A percentile compares a stretch with the other conserved stretches of the same genome.
Conservation (phyloP, 37 sponge, comb jelly and placozoan genomes). For the Eunapius fragilis region DNA sequence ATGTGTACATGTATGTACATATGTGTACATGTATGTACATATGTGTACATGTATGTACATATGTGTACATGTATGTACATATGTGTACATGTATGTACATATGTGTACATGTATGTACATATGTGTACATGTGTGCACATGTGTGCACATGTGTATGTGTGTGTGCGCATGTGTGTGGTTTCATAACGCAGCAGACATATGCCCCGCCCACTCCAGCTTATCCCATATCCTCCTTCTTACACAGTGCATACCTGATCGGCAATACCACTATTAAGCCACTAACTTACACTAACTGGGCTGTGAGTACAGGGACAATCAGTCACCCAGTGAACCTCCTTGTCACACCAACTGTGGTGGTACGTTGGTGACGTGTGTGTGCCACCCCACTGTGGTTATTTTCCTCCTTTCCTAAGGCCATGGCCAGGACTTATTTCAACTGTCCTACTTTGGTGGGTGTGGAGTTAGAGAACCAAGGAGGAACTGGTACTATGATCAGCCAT, state of each 20-base stretch:
- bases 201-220: too few relatives aligned
- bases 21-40: too few relatives aligned
- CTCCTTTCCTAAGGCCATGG: slow-evolving; percentile 43
- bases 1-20: too few relatives aligned
- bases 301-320: background rate
- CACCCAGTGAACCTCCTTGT: slow-evolving; percentile 49
- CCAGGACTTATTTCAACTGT: slow-evolving; percentile 68
- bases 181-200: too few relatives aligned
- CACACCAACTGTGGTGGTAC: slow-evolving; percentile 64
- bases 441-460: slow-evolving; percentile 63
- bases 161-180: too few relatives aligned
- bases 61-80: too few relatives aligned
- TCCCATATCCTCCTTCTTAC: background rate
- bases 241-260: background rate
- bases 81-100: too few relatives aligned
- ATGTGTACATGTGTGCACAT: too few relatives aligned
- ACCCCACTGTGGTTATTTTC: background rate
- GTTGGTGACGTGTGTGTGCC: background rate
- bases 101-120: too few relatives aligned
- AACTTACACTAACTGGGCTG: slow-evolving; percentile 44
- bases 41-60: too few relatives aligned
- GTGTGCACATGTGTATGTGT: too few relatives aligned
- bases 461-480: slow-evolving; percentile 88
- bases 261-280: slow-evolving; percentile 18
- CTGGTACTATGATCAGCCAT: slow-evolving; percentile 62